A percentile compares a stretch with the other conserved stretches of the same genome.
phyloP scores from a whole-genome alignment of 2,888 invertebrate species.

The Trachelus troglodyta region DNA sequence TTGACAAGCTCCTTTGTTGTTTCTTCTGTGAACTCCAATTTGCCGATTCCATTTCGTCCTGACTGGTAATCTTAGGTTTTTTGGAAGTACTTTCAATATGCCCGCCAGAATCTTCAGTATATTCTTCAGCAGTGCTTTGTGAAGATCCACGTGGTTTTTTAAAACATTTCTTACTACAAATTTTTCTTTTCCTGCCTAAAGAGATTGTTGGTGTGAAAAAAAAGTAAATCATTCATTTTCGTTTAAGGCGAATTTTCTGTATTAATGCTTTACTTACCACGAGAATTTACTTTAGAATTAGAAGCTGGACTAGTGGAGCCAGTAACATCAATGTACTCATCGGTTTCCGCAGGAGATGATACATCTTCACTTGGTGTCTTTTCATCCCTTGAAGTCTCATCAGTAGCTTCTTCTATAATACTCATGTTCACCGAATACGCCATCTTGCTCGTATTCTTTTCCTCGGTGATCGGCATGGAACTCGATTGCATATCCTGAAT shows the following conservation, averaged over 20 bases:
- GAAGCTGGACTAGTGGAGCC: slow-evolving; percentile 26
- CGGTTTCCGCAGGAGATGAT: slow-evolving; percentile 12
- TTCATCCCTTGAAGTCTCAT: slow-evolving; percentile 23
- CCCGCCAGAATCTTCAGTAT: neutral
- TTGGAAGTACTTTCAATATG: neutral
- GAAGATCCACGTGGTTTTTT: neutral
- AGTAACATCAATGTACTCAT: slow-evolving; percentile 29
- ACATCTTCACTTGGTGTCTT: slow-evolving; percentile 12
- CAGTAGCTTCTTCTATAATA: slow-evolving; percentile 32
- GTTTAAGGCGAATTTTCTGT: neutral
- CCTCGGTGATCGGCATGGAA: neutral
- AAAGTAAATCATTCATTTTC: slow-evolving; percentile 5
- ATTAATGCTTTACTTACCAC: neutral
- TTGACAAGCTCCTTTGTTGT: neutral
- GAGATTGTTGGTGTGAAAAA: neutral
- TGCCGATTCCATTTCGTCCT: neutral
- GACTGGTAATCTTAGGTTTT: slow-evolving; percentile 1
- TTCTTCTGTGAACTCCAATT: neutral
- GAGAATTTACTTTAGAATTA: slow-evolving; percentile 6
- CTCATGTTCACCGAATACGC: slow-evolving; percentile 25
- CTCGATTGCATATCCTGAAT: neutral
- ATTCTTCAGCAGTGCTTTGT: neutral
- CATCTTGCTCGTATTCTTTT: neutral
- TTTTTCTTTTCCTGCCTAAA: neutral
- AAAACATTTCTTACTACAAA: neutral